Evolutionary conservation across 2,888 invertebrate species (phyloP).

Genomic region (Elegia similella): DNA sequence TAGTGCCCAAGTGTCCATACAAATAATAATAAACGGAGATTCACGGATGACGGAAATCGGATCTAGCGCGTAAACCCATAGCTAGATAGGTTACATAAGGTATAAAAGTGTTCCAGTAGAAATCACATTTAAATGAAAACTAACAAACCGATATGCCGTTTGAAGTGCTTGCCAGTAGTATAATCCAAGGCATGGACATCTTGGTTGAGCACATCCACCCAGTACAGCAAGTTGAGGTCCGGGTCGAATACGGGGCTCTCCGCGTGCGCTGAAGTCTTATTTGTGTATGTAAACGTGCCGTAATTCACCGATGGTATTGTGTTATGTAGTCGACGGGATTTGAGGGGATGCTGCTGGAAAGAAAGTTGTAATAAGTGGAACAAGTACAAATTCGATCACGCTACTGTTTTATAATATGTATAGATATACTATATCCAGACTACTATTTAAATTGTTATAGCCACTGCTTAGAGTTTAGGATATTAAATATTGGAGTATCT

Average conservation of each 20-base stretch:
- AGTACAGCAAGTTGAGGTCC: slow-evolving; percentile 60
- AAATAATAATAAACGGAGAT: too few species aligned
- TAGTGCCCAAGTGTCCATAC: too few species aligned
- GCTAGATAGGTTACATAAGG: too few species aligned
- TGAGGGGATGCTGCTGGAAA: not conserved
- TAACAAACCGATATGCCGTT: slow-evolving; percentile 39
- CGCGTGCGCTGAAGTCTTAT: slow-evolving; percentile 27
- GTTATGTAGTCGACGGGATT: not conserved
- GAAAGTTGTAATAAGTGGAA: too few species aligned
- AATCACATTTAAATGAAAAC: not conserved
- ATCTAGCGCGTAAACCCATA: too few species aligned
- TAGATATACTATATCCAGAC: too few species aligned
- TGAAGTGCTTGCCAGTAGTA: slow-evolving; percentile 43
- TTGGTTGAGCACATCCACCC: slow-evolving; percentile 67
- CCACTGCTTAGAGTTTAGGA: too few species aligned
- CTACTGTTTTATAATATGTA: too few species aligned
- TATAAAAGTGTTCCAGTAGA: not conserved
- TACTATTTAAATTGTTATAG: too few species aligned
- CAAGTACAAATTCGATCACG: too few species aligned
- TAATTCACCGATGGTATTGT: slow-evolving; percentile 15
- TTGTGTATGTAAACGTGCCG: slow-evolving; percentile 29
- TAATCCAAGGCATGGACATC: slow-evolving; percentile 63
- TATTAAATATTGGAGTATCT: too few species aligned
- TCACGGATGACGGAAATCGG: too few species aligned
- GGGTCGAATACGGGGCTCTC: slow-evolving; percentile 62